Conservation (phyloP, 2,113 vertebrate species). For the Scolopax mira region DNA sequence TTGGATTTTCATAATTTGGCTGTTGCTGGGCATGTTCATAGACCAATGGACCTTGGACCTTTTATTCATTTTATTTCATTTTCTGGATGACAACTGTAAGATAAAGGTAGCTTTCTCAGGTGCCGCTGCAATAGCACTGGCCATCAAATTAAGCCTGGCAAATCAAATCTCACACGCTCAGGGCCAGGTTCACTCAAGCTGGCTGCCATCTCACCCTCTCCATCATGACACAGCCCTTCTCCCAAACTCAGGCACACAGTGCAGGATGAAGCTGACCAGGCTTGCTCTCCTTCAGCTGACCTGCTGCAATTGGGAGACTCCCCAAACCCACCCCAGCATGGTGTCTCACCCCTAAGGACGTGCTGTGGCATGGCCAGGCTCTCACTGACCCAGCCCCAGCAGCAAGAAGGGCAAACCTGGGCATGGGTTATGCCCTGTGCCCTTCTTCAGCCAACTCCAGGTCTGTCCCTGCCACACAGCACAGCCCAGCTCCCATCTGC, state of each 20-base stretch:
- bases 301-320: neutral
- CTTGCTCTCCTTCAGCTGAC: neutral
- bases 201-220: neutral
- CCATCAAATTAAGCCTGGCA: neutral
- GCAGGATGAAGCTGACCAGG: neutral
- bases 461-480: neutral
- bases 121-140: neutral
- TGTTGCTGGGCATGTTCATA: neutral
- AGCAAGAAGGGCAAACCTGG: neutral
- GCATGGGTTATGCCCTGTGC: fast-evolving
- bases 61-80: slow-evolving; percentile 24
- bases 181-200: neutral
- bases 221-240: fast-evolving
- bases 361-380: fast-evolving
- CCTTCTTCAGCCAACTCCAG: neutral
- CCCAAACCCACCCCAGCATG: fast-evolving
- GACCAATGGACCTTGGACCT: neutral
- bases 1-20: slow-evolving; percentile 11
- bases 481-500: neutral
- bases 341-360: fast-evolving
- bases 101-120: slow-evolving; percentile 12
- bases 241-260: fast-evolving
- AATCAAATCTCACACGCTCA: neutral
- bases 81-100: slow-evolving; percentile 30
- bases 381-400: neutral